Conservation (phyloP, 2,888 invertebrate species). For the Nephrotoma guestfalica region DNA sequence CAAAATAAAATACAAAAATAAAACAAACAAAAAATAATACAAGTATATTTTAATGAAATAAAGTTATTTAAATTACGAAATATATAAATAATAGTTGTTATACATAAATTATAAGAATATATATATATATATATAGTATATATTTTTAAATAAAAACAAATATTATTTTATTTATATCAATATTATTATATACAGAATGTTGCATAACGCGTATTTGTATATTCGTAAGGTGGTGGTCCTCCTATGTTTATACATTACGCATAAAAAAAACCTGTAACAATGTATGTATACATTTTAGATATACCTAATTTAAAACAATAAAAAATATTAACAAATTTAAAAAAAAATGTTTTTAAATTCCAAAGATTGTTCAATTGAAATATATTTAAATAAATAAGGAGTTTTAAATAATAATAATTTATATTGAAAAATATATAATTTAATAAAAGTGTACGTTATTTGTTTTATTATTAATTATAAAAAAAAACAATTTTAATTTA, state of each 20-base stretch:
- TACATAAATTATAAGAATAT: no score
- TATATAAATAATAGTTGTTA: no score
- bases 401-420: neutral
- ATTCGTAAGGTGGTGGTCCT: no score
- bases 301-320: neutral
- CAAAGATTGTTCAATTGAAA: neutral
- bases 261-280: no score
- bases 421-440: neutral
- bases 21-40: neutral
- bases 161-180: no score
- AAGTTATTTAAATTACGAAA: neutral
- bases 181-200: no score
- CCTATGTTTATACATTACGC: no score
- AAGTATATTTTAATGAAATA: neutral
- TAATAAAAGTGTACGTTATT: neutral
- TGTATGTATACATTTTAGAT: no score
- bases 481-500: neutral
- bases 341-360: neutral
- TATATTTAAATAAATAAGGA: neutral
- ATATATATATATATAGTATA: no score
- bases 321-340: neutral
- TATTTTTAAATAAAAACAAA: no score
- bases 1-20: neutral
- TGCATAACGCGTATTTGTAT: no score
- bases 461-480: neutral